Base-by-base conservation (phyloP, 2,888 invertebrate genomes). In the Clunio marinus region DNA sequence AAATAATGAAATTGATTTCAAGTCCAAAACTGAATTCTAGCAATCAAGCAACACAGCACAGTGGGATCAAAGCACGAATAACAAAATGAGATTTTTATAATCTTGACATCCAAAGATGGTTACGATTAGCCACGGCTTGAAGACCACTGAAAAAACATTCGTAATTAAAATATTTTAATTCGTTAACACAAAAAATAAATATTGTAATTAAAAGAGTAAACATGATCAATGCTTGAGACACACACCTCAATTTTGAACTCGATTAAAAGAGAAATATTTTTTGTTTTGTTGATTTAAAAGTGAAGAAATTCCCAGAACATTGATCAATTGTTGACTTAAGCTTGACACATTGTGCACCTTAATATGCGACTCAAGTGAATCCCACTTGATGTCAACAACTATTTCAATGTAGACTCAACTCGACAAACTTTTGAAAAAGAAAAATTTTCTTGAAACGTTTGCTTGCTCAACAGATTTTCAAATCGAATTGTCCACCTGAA, bases 321-420 rank as follows among this genome's bases (percentile, higher is more conserved):
- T 32, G 7, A 8, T 51, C 51, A 22, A 17, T 8, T 51, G 51
- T 51, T 22, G 5, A 51, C 17, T 51, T 22, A 51, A 51, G 51
- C n/a, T n/a, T n/a, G n/a, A n/a, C n/a, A n/a, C 35, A 32, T 22
- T 8, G 51, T 51, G 5, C 51, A 51, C 20, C 51, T 22, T 20
- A 51, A 51, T 51, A n/a, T 22, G n/a, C 51, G 41, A 51, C 51
- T 51, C 51, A n/a, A 51, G 45, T n/a, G 51, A 51, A n/a, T 15
- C 22, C 51, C 51, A 51, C 51, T 51, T 22, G 51, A 51, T 22
- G 17, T 51, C 51, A 51, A 22, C 51, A 51, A 22, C n/a, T n/a
- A n/a, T n/a, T n/a, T n/a, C n/a, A n/a, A n/a, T n/a, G n/a, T n/a
- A n/a, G n/a, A n/a, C n/a, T n/a, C n/a, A n/a, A n/a, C n/a, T n/a